phyloP scores from a whole-genome alignment of 2,797 vertebrate species.

The Tiaroga cobitis region DNA sequence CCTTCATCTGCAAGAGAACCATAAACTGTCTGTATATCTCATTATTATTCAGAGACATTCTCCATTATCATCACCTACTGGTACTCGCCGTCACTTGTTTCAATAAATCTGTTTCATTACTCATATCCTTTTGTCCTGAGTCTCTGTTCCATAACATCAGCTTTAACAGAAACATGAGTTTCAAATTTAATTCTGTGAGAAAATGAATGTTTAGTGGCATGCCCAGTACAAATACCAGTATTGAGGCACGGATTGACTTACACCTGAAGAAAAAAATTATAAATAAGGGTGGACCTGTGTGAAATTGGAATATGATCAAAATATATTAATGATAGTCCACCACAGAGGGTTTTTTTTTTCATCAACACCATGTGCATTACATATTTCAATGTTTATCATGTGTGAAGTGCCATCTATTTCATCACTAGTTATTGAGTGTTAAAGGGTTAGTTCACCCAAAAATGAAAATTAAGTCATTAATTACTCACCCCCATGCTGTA shows the following conservation, averaged over 20 bases:
- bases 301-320: neutral
- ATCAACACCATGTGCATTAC: neutral
- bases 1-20: no score
- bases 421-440: neutral
- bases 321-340: neutral
- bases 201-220: neutral
- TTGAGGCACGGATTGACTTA: neutral
- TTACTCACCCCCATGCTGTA: no score
- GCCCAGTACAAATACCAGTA: neutral
- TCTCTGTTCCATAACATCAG: no score
- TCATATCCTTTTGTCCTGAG: no score
- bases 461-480: no score
- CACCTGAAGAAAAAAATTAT: neutral
- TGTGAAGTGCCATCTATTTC: neutral
- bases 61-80: no score
- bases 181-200: neutral
- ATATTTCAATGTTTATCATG: neutral
- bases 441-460: no score
- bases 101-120: no score
- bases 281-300: neutral
- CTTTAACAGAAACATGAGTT: neutral
- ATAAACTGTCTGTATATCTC: no score
- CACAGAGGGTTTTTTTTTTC: neutral
- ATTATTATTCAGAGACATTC: no score
- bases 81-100: no score